Conservation (phyloP, 2,888 invertebrate species). For the Nephrocerus scutellatus region DNA sequence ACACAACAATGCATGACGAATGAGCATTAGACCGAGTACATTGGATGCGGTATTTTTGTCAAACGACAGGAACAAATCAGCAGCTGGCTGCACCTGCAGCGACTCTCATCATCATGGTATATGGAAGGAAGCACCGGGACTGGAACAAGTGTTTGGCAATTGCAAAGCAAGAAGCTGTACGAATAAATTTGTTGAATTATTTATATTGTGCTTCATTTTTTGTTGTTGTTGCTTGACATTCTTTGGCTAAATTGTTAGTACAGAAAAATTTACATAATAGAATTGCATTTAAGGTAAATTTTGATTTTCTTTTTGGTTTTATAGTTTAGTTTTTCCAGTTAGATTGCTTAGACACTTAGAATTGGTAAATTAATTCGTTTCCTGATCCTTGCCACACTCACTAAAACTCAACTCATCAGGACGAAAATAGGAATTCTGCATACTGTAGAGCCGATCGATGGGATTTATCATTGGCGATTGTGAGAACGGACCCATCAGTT, state of each 20-base stretch:
- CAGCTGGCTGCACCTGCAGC: slow-evolving; percentile 47
- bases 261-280: too few relatives aligned
- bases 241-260: slow-evolving; percentile 16
- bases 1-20: slow-evolving; percentile 45
- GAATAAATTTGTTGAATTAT: not conserved
- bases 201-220: slow-evolving; percentile 11
- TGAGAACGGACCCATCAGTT: slow-evolving; percentile 47
- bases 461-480: slow-evolving; percentile 52
- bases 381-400: slow-evolving; percentile 37
- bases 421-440: slow-evolving; percentile 60
- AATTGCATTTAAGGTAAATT: too few relatives aligned
- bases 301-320: too few relatives aligned
- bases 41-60: slow-evolving; percentile 38
- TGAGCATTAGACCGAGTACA: slow-evolving; percentile 33
- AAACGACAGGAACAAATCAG: slow-evolving; percentile 45
- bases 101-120: too few relatives aligned
- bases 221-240: slow-evolving; percentile 10
- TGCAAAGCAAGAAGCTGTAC: too few relatives aligned
- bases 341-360: too few relatives aligned
- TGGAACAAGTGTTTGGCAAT: too few relatives aligned
- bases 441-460: slow-evolving; percentile 57
- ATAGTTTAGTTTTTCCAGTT: too few relatives aligned
- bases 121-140: too few relatives aligned
- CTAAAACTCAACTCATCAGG: slow-evolving; percentile 50
- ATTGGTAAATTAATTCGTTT: slow-evolving; percentile 31